A percentile compares a stretch with the other conserved stretches of the same genome.
phyloP scores from a whole-genome alignment of 2,797 vertebrate genomes.

The Phoeniculus purpureus region DNA sequence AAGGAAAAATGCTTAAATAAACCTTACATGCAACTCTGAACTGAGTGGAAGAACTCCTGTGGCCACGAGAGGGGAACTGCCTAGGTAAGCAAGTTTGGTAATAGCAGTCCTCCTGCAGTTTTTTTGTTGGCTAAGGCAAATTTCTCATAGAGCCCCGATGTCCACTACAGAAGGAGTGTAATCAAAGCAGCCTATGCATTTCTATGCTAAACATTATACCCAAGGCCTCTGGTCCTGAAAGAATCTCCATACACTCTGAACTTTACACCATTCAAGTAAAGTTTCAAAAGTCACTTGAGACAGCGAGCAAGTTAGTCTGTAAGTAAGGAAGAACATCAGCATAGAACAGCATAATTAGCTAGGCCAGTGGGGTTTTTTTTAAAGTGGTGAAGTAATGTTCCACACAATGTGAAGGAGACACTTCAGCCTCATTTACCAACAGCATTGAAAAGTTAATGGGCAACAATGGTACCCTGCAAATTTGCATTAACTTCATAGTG shows the following conservation, averaged over 20 bases:
- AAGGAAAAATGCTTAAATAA: constrained; percentile 8
- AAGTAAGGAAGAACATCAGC: not conserved
- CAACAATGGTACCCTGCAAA: not conserved
- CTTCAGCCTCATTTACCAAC: not conserved
- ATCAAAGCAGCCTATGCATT: not conserved
- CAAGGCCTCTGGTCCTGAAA: not conserved
- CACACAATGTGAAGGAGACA: not conserved
- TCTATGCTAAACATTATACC: not conserved
- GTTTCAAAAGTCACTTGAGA: not conserved
- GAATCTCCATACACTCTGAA: not conserved
- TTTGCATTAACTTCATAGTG: not conserved
- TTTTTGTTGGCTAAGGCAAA: not conserved
- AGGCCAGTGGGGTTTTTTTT: not conserved
- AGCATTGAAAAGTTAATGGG: not conserved
- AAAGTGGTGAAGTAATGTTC: not conserved
- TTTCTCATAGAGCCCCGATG: not conserved
- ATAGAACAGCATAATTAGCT: not conserved
- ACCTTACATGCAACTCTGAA: not conserved
- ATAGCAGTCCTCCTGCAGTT: not conserved
- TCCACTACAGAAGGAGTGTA: not conserved
- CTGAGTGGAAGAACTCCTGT: not conserved
- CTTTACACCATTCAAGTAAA: not conserved
- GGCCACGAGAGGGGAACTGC: not conserved
- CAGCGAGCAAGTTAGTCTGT: not conserved
- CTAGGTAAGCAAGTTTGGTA: not conserved